phyloP scores from a whole-genome alignment of 2,888 invertebrate genomes.

The Beris morrisii region DNA sequence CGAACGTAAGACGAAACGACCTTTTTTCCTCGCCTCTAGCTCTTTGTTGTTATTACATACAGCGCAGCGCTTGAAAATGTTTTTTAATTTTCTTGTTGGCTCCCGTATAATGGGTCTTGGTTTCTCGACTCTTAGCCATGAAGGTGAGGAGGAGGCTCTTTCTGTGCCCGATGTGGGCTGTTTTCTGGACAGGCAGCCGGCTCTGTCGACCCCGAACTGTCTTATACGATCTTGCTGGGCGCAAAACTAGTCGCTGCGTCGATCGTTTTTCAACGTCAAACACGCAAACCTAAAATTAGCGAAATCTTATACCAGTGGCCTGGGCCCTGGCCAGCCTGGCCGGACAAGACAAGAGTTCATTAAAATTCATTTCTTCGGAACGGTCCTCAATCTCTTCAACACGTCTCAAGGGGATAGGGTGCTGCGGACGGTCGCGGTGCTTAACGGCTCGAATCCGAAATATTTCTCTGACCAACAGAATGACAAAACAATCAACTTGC shows the following conservation, averaged over 20 bases:
- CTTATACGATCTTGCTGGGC: not conserved
- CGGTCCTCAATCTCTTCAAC: conserved; percentile 3
- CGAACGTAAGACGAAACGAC: too few species aligned
- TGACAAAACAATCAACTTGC: conserved; percentile 10
- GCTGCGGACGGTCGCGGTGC: not conserved
- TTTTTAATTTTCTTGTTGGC: conserved; percentile 34
- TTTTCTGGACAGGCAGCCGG: not conserved
- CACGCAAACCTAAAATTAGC: conserved; percentile 33
- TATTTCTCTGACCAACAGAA: not conserved
- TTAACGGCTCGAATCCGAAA: conserved; percentile 11
- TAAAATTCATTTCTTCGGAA: conserved; percentile 26
- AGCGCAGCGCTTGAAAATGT: not conserved
- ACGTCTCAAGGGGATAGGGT: not conserved
- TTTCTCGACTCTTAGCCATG: not conserved
- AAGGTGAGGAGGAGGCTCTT: not conserved
- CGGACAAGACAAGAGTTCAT: conserved; percentile 18
- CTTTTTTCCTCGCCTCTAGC: too few species aligned
- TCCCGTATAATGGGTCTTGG: conserved; percentile 31
- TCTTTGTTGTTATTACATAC: too few species aligned
- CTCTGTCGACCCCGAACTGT: not conserved
- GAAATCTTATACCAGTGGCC: conserved; percentile 12
- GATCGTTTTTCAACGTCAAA: conserved; percentile 20
- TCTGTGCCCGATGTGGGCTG: too few species aligned
- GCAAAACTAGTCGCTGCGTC: conserved; percentile 1
- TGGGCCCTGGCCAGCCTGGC: not conserved